Evolutionary conservation across 2,797 vertebrate genomes (phyloP), one percentile per base, ranked within the genome.

Genomic region (Leuciscus waleckii): DNA sequence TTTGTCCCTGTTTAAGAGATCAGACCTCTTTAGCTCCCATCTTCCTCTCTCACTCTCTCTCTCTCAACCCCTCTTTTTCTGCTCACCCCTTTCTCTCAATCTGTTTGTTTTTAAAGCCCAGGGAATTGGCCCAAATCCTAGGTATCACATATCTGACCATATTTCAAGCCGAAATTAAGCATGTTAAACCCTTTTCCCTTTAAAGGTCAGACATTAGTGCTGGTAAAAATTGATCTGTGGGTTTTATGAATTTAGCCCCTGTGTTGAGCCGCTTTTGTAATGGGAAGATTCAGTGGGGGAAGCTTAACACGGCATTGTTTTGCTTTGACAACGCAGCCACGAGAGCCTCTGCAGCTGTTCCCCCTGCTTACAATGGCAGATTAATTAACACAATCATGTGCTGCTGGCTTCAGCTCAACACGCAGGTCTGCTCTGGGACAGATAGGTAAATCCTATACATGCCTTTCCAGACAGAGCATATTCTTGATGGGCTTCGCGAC

Each of bases 361-460:
- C 97, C 96, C 96, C 94, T 93, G 96, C 96, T 97, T 96, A 98
- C 97, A 98, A 99, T 98, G 97, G 97, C 98, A 98, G 98, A 99
- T 99, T 99, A 99, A 99, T 99, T 98, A 99, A 98, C 98, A 99
- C 97, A 99, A 97, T 98, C 98, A 96, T 97, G 96, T 96, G 97
- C 96, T 96, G 95, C 96, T 99, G 98, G 98, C 98, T 97, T 93
- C 89, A 94, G 96, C 97, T 99, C 98, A 99, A 97, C 96, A 96
- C 95, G 95, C 97, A 97, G 97, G 97, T 98, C 98, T 99, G 97
- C 96, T 97, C 95, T 92, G 93, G 97, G 97, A 97, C 95, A 99
- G 98, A 98, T 99, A 99, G 98, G 98, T 99, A 99, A 99, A 99
- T 99, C 97, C 97, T 97, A 96, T 96, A 97, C 97, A 97, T 96